These are phyloP conservation scores for Heliconius aoede DNA, from an alignment of 2,888 invertebrate species.

Conservation along the genomic window DNA sequence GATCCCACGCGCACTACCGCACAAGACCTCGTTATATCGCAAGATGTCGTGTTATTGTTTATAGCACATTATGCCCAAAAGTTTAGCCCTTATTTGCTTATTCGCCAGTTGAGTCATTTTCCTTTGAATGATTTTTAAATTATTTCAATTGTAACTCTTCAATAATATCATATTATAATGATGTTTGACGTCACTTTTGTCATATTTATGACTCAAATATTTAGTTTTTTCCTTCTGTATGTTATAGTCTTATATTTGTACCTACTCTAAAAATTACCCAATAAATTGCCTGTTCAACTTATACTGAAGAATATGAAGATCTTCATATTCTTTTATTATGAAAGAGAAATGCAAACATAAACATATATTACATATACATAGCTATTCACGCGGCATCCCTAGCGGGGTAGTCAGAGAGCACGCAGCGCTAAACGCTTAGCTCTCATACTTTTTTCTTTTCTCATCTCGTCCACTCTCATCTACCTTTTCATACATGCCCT, in stretches of 20 bases:
- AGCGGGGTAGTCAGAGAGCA: too few relatives aligned
- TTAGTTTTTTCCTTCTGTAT: slow-evolving; percentile 1
- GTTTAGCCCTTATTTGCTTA: slow-evolving; percentile 29
- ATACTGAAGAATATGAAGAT: too few relatives aligned
- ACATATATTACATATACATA: too few relatives aligned
- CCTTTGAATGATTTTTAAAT: slow-evolving; percentile 2
- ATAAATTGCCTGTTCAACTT: too few relatives aligned
- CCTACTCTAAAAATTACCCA: too few relatives aligned
- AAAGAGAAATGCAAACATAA: too few relatives aligned
- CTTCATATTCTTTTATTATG: too few relatives aligned
- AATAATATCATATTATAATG: slow-evolving; percentile 4
- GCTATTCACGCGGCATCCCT: too few relatives aligned
- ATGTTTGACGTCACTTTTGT: not conserved
- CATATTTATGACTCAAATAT: not conserved
- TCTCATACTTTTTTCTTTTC: too few relatives aligned
- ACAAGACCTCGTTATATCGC: slow-evolving; percentile 31
- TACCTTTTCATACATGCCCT: too few relatives aligned
- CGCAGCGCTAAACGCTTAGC: too few relatives aligned
- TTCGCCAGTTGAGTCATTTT: slow-evolving; percentile 25
- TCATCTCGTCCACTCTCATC: too few relatives aligned
- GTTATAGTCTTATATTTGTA: not conserved
- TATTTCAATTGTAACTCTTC: not conserved
- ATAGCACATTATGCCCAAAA: slow-evolving; percentile 46
- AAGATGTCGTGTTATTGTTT: slow-evolving; percentile 40
- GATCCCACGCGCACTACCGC: slow-evolving; percentile 38